Percentiles rank a stretch among this genome's conserved stretches.
phyloP scores from a whole-genome alignment of 2,797 vertebrate genomes.

The Threskiornis aethiopicus region DNA sequence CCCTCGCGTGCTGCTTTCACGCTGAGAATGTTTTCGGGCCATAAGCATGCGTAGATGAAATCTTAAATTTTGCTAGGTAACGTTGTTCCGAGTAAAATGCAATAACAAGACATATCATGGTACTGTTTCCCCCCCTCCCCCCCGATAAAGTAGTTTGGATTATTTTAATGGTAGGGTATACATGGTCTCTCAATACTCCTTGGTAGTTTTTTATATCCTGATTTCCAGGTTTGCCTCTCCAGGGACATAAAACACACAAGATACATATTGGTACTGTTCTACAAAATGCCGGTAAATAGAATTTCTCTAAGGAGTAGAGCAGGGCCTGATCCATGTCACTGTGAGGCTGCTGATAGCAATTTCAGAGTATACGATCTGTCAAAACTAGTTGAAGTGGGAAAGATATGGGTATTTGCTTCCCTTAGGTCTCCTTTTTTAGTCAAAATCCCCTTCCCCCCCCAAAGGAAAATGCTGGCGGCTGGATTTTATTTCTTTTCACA shows the following conservation, averaged over 20 bases:
- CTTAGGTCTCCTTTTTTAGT: neutral
- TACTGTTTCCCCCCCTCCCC: no score
- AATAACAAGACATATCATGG: neutral
- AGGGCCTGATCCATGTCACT: neutral
- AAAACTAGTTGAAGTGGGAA: neutral
- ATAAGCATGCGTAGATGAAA: neutral
- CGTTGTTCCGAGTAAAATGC: neutral
- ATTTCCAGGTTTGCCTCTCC: neutral
- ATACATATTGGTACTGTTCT: neutral
- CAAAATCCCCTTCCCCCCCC: neutral
- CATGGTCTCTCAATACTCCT: accelerated
- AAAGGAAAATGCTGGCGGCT: accelerated
- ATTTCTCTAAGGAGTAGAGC: neutral
- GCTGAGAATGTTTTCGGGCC: neutral
- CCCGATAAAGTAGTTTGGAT: neutral
- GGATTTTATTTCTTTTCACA: neutral
- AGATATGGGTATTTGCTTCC: accelerated
- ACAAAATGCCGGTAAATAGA: neutral
- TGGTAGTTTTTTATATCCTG: neutral
- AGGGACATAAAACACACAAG: neutral
- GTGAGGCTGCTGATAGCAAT: neutral
- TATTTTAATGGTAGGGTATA: neutral
- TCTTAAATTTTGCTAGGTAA: neutral
- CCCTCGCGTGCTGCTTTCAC: neutral
- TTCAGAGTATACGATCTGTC: accelerated